Evolutionary conservation across 2,888 invertebrate species (phyloP).

Genomic region (Chymomyza fuscimana): DNA sequence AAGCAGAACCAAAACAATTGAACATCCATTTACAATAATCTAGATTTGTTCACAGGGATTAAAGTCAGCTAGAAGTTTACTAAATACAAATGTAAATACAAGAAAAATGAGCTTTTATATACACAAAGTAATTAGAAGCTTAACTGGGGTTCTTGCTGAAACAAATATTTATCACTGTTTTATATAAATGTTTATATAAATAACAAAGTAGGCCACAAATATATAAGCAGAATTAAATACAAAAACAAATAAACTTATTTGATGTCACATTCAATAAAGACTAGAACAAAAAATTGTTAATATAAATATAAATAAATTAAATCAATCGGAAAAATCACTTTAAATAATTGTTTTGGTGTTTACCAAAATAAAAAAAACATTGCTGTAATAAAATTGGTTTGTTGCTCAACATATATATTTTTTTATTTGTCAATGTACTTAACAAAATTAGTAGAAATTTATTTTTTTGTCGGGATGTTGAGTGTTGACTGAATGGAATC

Average conservation of each 20-base stretch:
- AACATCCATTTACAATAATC: no score
- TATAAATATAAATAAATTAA: background rate
- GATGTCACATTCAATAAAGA: background rate
- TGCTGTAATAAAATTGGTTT: background rate
- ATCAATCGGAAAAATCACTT: background rate
- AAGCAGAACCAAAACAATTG: no score
- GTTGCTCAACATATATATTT: background rate
- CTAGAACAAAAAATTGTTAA: background rate
- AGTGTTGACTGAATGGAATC: background rate
- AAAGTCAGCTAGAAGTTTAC: no score
- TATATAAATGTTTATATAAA: background rate
- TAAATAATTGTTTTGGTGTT: background rate
- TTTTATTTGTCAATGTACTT: background rate
- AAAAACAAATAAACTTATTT: background rate
- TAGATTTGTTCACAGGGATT: no score
- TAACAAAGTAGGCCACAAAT: background rate
- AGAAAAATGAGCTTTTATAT: no score
- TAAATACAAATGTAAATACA: no score
- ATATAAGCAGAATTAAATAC: background rate
- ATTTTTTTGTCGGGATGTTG: no score
- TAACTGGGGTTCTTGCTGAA: background rate
- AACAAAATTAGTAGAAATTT: no score
- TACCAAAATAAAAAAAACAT: background rate
- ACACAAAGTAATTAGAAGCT: no score
- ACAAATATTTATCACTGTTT: background rate